These are phyloP conservation scores for Melitaea cinxia DNA, from an alignment of 1,140 invertebrate species.

Conservation along the genomic window DNA sequence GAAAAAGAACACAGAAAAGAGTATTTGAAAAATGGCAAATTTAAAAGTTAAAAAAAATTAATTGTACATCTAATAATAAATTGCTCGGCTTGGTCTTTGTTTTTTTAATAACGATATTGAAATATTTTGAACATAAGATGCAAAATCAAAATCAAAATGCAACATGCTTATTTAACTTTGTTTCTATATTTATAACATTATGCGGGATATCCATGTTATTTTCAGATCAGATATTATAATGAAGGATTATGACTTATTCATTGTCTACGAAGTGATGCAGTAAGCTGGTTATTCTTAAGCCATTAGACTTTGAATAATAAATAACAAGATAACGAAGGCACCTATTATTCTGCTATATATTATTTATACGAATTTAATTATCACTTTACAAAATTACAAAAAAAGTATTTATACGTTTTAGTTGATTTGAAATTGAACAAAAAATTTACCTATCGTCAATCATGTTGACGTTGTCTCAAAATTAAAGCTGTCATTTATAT, in stretches of 20 bases:
- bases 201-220: constrained; percentile 49
- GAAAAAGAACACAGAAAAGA: neutral
- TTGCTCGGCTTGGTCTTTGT: neutral
- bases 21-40: constrained; percentile 4
- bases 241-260: constrained; percentile 76
- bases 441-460: too few relatives aligned
- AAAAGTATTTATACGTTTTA: neutral
- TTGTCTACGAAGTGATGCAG: constrained; percentile 61
- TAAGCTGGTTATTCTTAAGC: constrained; percentile 56
- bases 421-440: too few relatives aligned
- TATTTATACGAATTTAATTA: neutral
- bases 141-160: neutral
- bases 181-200: constrained; percentile 15
- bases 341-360: neutral
- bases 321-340: constrained; percentile 54
- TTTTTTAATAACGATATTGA: neutral
- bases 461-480: too few relatives aligned
- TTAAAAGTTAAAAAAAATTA: constrained; percentile 3
- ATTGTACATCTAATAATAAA: neutral
- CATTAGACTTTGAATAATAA: constrained; percentile 63
- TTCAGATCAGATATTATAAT: constrained; percentile 71
- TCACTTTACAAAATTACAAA: neutral
- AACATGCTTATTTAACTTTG: neutral
- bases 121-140: too few relatives aligned
- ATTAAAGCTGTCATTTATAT: too few relatives aligned